Evolutionary conservation across 1,140 invertebrate species (phyloP).

Genomic region (Cotesia glomerata): DNA sequence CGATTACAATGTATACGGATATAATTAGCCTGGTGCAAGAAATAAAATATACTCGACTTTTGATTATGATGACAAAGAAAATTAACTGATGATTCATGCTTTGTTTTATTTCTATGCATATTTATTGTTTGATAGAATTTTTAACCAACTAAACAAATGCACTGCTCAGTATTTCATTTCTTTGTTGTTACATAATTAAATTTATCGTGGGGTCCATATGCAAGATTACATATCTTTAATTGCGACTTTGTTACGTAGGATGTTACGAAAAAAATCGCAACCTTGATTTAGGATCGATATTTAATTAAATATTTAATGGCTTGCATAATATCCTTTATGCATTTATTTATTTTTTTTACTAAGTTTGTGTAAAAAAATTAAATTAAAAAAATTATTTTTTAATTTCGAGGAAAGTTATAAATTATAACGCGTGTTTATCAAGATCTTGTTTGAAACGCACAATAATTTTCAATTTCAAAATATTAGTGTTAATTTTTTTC

Average conservation of each 20-base stretch:
- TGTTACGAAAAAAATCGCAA: slow-evolving; percentile 23
- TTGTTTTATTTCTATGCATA: neutral
- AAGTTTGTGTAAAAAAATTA: neutral
- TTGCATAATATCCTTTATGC: neutral
- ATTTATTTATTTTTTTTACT: neutral
- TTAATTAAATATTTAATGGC: neutral
- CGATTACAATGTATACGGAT: neutral
- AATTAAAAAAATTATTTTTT: no score
- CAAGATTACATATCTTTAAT: slow-evolving; percentile 20
- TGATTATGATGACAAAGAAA: neutral
- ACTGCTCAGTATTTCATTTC: neutral
- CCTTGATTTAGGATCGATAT: slow-evolving; percentile 25
- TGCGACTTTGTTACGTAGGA: slow-evolving; percentile 19
- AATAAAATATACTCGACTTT: neutral
- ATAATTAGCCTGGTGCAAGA: slow-evolving; percentile 1
- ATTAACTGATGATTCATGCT: neutral
- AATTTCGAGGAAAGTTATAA: no score
- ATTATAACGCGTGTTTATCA: no score
- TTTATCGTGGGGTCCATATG: slow-evolving; percentile 22
- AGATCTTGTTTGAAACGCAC: no score
- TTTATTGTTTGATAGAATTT: neutral
- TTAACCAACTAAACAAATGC: neutral
- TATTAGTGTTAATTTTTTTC: no score
- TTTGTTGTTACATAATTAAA: slow-evolving; percentile 2
- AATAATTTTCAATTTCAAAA: no score